phyloP scores from a whole-genome alignment of 2,113 vertebrate genomes.

The Platycercus adscitus region DNA sequence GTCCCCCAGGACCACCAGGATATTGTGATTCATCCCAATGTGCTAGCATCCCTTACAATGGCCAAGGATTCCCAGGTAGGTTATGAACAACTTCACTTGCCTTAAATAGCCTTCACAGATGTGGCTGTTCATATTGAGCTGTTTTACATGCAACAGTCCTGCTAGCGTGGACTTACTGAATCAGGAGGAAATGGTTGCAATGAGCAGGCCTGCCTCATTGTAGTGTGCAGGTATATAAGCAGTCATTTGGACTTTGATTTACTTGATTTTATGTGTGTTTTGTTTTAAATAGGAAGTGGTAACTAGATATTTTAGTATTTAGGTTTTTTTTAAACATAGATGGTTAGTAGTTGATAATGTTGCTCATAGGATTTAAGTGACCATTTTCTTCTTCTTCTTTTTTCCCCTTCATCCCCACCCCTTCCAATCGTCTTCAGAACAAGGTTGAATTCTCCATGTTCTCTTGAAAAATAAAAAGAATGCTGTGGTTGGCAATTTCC shows the following conservation, averaged over 20 bases:
- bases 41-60: conserved; percentile 95
- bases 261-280: background rate
- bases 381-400: conserved; percentile 66
- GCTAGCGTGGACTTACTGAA: background rate
- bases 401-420: background rate
- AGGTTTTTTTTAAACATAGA: background rate
- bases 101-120: background rate
- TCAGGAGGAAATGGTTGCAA: background rate
- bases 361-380: conserved; percentile 55
- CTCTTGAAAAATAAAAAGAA: conserved; percentile 66
- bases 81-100: background rate
- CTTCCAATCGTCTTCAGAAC: conserved; percentile 59
- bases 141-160: conserved; percentile 16
- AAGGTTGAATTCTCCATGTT: conserved; percentile 69
- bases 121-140: background rate
- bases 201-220: background rate
- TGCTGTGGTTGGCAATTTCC: conserved; percentile 57
- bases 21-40: conserved; percentile 98
- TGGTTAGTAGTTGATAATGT: conserved; percentile 20
- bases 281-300: background rate
- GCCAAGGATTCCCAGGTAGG: conserved; percentile 96
- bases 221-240: background rate
- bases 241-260: background rate
- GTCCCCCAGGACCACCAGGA: conserved; percentile 90
- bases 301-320: background rate